Evolutionary conservation across 2,888 invertebrate species (phyloP).

Genomic region (Blastobasis lacticolella): DNA sequence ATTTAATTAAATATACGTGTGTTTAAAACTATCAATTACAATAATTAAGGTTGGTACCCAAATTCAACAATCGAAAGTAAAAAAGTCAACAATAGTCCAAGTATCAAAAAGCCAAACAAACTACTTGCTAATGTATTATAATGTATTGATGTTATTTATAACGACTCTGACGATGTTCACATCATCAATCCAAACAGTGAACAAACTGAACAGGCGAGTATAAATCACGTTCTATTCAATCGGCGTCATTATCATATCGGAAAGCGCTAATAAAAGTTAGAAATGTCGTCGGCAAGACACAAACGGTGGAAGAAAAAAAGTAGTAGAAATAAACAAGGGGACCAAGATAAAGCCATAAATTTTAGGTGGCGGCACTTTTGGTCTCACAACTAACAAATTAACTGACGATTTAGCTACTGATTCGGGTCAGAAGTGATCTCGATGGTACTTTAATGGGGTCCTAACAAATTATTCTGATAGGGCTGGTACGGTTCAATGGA

Average conservation of each 20-base stretch:
- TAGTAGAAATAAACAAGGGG: conserved; percentile 50
- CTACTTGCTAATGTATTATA: too few species aligned
- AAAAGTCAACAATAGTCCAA: too few species aligned
- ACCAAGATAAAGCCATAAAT: conserved; percentile 68
- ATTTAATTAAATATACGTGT: too few species aligned
- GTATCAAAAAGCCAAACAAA: too few species aligned
- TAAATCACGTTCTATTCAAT: too few species aligned
- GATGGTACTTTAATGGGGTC: conserved; percentile 52
- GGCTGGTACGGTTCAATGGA: conserved; percentile 22
- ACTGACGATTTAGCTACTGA: conserved; percentile 70
- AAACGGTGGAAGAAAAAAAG: conserved; percentile 32
- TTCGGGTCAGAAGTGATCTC: conserved; percentile 50
- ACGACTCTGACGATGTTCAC: too few species aligned
- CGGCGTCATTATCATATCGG: conserved; percentile 34
- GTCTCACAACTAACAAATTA: conserved; percentile 66
- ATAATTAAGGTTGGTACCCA: too few species aligned
- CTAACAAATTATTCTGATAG: conserved; percentile 55
- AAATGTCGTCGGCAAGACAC: conserved; percentile 28
- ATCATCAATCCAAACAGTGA: too few species aligned
- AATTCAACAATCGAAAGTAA: too few species aligned
- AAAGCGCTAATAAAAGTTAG: conserved; percentile 26
- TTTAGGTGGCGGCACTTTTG: conserved; percentile 57
- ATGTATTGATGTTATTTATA: too few species aligned
- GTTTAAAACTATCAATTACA: too few species aligned
- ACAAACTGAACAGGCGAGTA: too few species aligned